Conservation (phyloP, 1,140 invertebrate genomes). For the Aporrectodea caliginosa region DNA sequence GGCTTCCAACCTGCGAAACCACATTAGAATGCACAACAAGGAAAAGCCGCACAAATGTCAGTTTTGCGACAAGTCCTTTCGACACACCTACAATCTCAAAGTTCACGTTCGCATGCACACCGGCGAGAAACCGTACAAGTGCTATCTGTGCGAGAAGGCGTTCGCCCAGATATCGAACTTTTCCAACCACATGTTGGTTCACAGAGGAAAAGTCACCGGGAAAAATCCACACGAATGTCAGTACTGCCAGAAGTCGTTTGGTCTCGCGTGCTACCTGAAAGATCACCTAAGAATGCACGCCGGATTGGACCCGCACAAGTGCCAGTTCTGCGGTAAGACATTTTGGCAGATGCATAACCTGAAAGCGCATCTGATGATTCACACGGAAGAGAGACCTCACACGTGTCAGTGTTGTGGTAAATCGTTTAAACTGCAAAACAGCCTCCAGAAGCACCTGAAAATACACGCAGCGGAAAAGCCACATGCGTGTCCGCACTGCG, state of each 20-base stretch:
- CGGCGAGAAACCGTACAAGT: constrained; percentile 72
- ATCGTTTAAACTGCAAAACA: constrained; percentile 91
- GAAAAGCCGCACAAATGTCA: constrained; percentile 66
- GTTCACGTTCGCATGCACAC: constrained; percentile 86
- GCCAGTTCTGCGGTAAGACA: constrained; percentile 59
- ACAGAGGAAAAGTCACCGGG: not conserved
- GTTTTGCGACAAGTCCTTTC: constrained; percentile 72
- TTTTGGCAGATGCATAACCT: constrained; percentile 96
- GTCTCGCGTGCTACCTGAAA: constrained; percentile 96
- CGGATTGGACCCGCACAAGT: constrained; percentile 77
- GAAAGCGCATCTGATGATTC: constrained; percentile 96
- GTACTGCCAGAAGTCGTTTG: constrained; percentile 92
- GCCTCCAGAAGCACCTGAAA: constrained; percentile 96
- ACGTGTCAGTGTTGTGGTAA: constrained; percentile 71
- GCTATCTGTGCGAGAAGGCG: constrained; percentile 70
- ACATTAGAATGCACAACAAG: constrained; percentile 5
- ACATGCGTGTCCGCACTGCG: constrained; percentile 75
- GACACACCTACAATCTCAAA: constrained; percentile 93
- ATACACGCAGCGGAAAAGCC: constrained; percentile 88
- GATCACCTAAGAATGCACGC: constrained; percentile 95
- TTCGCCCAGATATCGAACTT: constrained; percentile 82
- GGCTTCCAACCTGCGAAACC: not conserved
- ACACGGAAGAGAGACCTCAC: constrained; percentile 83
- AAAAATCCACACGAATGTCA: constrained; percentile 15
- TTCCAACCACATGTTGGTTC: constrained; percentile 65